Base-by-base conservation (phyloP, 1,140 invertebrate genomes). In the Papilio xuthus region DNA sequence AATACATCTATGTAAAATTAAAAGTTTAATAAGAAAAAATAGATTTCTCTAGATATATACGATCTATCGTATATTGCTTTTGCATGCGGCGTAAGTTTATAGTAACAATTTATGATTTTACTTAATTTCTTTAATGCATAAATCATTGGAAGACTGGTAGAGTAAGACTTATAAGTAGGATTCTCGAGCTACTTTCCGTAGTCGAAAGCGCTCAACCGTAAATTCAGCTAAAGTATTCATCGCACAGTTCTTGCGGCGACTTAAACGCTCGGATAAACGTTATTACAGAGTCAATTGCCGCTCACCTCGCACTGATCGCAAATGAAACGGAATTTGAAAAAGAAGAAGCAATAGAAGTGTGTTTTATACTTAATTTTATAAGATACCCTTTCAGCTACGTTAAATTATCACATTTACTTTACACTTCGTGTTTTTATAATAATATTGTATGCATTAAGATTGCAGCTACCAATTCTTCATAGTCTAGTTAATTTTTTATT, bases 181-280 rank as follows among this genome's bases (percentile, higher is more conserved):
- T 67, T 28, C 26, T 67, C 13, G 26, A 32, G 60, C 26, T 26
- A 67, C 60, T 67, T 67, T 67, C 13, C 12, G 4, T 13, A 60
- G 23, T 26, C 56, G 23, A 60, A 67, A 67, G 26, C 60, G 60
- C 26, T 67, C 13, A 12, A 67, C 13, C 26, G 26, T 67, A 67
- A 67, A 67, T 67, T 67, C 60, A 67, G 60, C 23, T 67, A 67
- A 67, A 67, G 60, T 63, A 63, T 63, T 63, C 60, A 63, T 63
- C 23, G 10, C 12, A 28, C 23, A 63, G 23, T 26, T 63, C 60
- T 32, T 63, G 60, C 60, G 60, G 60, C 23, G 26, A 63, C 26
- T 63, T 63, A 63, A 63, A 63, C 26, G 60, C 26, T 63, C 26
- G 60, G 60, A 63, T 63, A 63, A 63, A 63, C 60, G 60, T 63